A percentile compares a stretch with the other conserved stretches of the same genome.
These are phyloP conservation scores for Anoplophora glabripennis DNA, from an alignment of 1,140 invertebrate genomes.

Conservation along the genomic window DNA sequence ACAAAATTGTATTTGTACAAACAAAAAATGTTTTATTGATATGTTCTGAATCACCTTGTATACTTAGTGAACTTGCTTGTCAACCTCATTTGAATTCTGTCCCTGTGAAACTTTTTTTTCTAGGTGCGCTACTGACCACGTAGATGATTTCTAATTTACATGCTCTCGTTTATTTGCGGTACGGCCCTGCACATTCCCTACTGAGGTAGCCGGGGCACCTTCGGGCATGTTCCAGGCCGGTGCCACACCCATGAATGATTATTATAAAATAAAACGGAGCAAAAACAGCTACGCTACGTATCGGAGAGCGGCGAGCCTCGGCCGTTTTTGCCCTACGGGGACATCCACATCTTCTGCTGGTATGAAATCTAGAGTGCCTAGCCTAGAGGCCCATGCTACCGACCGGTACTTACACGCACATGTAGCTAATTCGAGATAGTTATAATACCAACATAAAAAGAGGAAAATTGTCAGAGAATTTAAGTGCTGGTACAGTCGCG, in stretches of 20 bases:
- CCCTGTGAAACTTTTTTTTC: too few species aligned
- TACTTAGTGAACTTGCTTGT: too few species aligned
- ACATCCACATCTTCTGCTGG: constrained; percentile 12
- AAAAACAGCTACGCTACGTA: constrained; percentile 11
- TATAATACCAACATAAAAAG: not conserved
- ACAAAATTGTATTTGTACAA: too few species aligned
- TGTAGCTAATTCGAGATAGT: constrained; percentile 3
- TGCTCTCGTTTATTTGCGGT: too few species aligned
- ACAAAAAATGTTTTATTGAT: too few species aligned
- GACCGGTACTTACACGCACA: constrained; percentile 18
- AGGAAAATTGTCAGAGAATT: not conserved
- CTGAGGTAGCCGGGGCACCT: constrained; percentile 9
- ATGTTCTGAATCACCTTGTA: too few species aligned
- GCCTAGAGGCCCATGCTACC: constrained; percentile 15
- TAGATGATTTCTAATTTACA: too few species aligned
- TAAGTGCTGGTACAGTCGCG: constrained; percentile 4
- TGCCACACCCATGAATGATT: constrained; percentile 16
- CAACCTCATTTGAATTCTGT: too few species aligned
- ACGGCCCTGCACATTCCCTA: constrained; percentile 11
- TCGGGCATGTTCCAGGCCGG: constrained; percentile 1
- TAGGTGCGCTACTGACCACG: too few species aligned
- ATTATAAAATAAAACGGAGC: constrained; percentile 15
- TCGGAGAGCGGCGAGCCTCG: constrained; percentile 6
- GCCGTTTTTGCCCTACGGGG: not conserved
- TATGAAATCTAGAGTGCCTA: constrained; percentile 17